Base-by-base conservation (phyloP, 2,797 vertebrate genomes). In the Mustela erminea region DNA sequence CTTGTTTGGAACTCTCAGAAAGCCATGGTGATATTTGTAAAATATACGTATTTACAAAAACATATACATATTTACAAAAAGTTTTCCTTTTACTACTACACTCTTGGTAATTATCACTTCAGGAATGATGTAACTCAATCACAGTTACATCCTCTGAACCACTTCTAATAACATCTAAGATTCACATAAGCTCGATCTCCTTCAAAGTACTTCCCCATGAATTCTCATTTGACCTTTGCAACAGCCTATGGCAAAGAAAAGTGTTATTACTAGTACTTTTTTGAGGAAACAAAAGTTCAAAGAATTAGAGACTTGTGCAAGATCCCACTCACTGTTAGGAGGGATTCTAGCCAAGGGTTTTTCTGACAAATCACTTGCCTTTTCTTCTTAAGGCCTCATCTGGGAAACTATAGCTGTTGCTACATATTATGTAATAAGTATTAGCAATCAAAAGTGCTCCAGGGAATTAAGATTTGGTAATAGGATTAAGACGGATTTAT, bases 1-100 rank as follows among this genome's bases (percentile, higher is more conserved):
- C 35, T 78, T 85, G 46, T 74, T 86, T 56, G 93, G 58, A 86
- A 77, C 60, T 90, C 87, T 96, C 38, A 78, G 84, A 62, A 93
- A 96, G 52, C 4, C 56, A 87, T 80, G 60, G 43, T 87, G 83
- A 23, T 60, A 83, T 68, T 88, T 91, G 68, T 87, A 90, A 96
- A 89, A 68, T n/a, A 90, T 6, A 62, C 12, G 56, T 72, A 52
- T 77, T 81, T 32, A 43, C 10, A 32, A 90, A 96, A 89, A 68
- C 29, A 93, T 11, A 83, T 14, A 62, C 12, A 62, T 78, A 52
- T 82, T 81, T 32, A 43, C 12, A 32, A 43, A 60, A 74, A 17
- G 18, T 46, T 82, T 93, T 66, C 62, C 87, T 95, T 84, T 85
- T 35, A 74, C 21, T 72, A 64, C 9, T 74, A 54, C 9, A 80